phyloP scores from a whole-genome alignment of 2,888 invertebrate species.

The Rhogogaster chlorosoma region DNA sequence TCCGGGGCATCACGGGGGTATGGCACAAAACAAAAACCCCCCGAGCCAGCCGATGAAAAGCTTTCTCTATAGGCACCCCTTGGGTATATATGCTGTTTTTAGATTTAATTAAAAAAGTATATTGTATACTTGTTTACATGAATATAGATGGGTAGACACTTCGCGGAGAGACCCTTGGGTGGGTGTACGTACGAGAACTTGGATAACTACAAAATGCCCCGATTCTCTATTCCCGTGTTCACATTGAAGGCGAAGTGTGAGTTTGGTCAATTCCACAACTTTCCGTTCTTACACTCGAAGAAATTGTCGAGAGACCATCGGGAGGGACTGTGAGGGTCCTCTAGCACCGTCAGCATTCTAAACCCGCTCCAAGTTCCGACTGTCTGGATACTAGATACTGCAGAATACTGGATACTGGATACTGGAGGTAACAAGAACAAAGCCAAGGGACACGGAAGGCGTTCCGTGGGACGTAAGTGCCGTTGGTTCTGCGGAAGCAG shows the following conservation, averaged over 20 bases:
- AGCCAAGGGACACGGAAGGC: slow-evolving; percentile 24
- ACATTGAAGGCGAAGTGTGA: not conserved
- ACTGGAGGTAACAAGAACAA: slow-evolving; percentile 29
- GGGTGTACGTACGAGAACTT: not conserved
- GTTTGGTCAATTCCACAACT: slow-evolving; percentile 19
- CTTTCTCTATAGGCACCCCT: slow-evolving; percentile 15
- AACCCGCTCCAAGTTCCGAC: not conserved
- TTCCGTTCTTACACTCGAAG: not conserved
- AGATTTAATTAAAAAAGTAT: slow-evolving; percentile 12
- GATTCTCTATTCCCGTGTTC: not conserved
- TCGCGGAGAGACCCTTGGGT: not conserved
- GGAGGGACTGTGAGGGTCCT: slow-evolving; percentile 5
- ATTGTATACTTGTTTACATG: not conserved
- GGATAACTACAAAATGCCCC: not conserved
- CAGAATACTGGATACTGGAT: not conserved
- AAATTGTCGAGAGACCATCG: slow-evolving; percentile 13
- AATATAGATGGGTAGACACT: not conserved
- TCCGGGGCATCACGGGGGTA: slow-evolving; percentile 11
- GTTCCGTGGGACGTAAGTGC: slow-evolving; percentile 12
- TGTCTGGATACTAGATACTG: slow-evolving; percentile 15
- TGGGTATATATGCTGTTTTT: not conserved
- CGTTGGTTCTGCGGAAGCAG: not conserved
- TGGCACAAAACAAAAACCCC: slow-evolving; percentile 5
- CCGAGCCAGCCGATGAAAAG: slow-evolving; percentile 5
- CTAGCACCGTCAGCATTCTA: slow-evolving; percentile 25